Conservation (phyloP, 2,797 vertebrate genomes). For the Paramormyrops hopkinsi region DNA sequence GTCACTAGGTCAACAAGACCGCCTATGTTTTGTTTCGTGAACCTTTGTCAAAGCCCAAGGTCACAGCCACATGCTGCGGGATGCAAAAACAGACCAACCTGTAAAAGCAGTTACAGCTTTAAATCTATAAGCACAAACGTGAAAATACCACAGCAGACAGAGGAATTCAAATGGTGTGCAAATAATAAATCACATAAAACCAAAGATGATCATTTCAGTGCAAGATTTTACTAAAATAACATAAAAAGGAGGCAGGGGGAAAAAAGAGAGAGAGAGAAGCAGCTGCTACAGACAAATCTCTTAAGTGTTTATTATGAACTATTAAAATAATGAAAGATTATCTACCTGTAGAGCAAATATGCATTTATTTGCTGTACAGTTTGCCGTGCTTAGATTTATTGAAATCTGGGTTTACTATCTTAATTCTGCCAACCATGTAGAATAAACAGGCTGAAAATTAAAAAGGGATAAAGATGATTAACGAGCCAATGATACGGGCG, state of each 20-base stretch:
- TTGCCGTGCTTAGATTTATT: not conserved
- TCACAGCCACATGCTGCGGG: too few species aligned
- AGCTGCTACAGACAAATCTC: not conserved
- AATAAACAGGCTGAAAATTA: not conserved
- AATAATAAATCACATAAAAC: not conserved
- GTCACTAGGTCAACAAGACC: not conserved
- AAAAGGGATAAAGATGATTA: not conserved
- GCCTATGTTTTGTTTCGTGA: not conserved
- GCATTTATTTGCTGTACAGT: not conserved
- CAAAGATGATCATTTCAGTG: too few species aligned
- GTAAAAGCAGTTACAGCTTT: not conserved
- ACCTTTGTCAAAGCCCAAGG: not conserved
- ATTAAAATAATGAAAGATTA: not conserved
- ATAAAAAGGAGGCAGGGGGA: not conserved
- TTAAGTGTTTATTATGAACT: not conserved
- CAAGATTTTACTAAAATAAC: not conserved
- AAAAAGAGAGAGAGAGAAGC: not conserved
- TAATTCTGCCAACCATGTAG: not conserved
- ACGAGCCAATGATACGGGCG: not conserved
- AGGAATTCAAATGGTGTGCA: not conserved
- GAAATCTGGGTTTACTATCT: not conserved
- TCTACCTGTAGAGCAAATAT: not conserved
- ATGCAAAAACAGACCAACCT: not conserved
- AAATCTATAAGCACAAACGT: not conserved
- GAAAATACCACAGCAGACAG: not conserved